These are phyloP conservation scores for Acropora yongei DNA, from an alignment of 64 coral and sea anemone genomes.

Conservation along the genomic window DNA sequence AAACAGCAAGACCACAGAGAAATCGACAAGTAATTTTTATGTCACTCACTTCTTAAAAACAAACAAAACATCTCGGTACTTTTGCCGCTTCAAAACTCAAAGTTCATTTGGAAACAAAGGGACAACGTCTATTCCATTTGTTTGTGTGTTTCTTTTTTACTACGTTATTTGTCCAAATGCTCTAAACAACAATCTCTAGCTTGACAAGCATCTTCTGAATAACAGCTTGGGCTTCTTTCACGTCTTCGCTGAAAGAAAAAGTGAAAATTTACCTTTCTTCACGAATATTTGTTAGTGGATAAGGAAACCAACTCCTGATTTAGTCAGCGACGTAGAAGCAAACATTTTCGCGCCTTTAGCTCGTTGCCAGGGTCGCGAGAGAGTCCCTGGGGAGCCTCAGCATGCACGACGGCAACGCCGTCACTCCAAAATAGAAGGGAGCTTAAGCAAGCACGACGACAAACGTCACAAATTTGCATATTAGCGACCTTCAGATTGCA, in stretches of 20 bases:
- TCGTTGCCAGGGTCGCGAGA: no score
- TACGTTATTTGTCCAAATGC: not conserved
- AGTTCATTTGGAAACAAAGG: not conserved
- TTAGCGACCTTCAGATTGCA: no score
- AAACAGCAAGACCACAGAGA: not conserved
- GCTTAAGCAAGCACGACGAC: no score
- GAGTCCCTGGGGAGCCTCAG: no score
- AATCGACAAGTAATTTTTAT: not conserved
- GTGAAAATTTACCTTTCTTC: not conserved
- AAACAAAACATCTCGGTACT: not conserved
- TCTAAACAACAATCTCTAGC: not conserved
- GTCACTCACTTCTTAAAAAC: not conserved
- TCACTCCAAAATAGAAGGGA: no score
- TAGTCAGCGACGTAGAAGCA: no score
- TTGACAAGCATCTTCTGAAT: slow-evolving; percentile 2
- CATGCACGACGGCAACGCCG: no score
- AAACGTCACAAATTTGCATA: no score
- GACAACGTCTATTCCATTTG: not conserved
- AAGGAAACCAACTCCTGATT: no score
- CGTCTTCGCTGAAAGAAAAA: not conserved
- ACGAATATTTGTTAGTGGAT: no score
- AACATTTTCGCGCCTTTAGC: no score
- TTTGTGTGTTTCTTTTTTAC: not conserved
- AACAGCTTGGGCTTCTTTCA: not conserved
- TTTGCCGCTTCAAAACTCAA: not conserved